These are phyloP conservation scores for Sorex maritimensis DNA, from an alignment of 2,797 vertebrate genomes.

Conservation along the genomic window DNA sequence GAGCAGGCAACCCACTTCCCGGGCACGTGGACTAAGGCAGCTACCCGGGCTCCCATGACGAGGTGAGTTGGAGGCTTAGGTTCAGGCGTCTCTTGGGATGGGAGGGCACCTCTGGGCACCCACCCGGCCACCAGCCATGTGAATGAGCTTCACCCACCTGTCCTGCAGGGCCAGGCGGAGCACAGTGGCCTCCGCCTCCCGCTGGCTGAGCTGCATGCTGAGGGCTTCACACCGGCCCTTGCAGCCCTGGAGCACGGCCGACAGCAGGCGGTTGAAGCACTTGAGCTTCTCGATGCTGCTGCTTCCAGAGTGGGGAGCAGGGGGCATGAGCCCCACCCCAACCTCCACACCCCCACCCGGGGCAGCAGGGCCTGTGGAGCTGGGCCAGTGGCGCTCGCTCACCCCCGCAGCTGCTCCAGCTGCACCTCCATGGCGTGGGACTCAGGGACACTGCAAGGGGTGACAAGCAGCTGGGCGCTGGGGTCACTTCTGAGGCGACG, in stretches of 20 bases:
- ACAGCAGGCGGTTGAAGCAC: slow-evolving; percentile 93
- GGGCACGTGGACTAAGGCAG: too few species aligned
- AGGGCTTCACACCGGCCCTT: slow-evolving; percentile 93
- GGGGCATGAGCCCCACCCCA: neutral
- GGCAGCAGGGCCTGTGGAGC: too few species aligned
- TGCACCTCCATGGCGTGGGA: slow-evolving; percentile 88
- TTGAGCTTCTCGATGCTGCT: slow-evolving; percentile 94
- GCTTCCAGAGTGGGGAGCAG: neutral
- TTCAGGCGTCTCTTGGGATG: neutral
- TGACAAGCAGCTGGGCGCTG: slow-evolving; percentile 77
- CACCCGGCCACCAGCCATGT: neutral
- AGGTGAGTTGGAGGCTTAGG: neutral
- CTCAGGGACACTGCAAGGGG: neutral
- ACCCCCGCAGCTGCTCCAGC: slow-evolving; percentile 93
- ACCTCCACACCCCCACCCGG: neutral
- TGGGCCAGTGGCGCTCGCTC: slow-evolving; percentile 21
- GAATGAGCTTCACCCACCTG: slow-evolving; percentile 89
- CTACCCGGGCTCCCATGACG: neutral
- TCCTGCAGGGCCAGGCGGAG: slow-evolving; percentile 93
- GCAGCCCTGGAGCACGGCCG: slow-evolving; percentile 91
- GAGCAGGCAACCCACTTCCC: neutral
- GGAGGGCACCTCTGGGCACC: neutral
- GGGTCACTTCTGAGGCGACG: slow-evolving; percentile 83
- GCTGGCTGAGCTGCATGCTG: slow-evolving; percentile 91
- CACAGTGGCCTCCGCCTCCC: slow-evolving; percentile 93